A percentile compares a stretch with the other conserved stretches of the same genome.
Evolutionary conservation across 1,140 invertebrate genomes (phyloP).

Genomic region (Aphis gossypii): DNA sequence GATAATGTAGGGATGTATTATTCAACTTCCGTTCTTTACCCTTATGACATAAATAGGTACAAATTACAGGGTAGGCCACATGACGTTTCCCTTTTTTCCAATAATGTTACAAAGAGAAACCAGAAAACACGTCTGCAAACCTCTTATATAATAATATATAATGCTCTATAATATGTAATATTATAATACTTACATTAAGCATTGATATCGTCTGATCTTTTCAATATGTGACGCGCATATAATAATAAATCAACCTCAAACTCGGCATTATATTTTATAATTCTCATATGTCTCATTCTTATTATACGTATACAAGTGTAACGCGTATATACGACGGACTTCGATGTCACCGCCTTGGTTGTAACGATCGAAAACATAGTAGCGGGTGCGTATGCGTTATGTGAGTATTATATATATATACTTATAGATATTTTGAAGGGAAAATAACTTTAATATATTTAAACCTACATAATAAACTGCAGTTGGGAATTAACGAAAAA

Average conservation of each 20-base stretch:
- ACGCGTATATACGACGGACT: too few relatives aligned
- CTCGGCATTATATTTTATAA: not conserved
- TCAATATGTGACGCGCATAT: not conserved
- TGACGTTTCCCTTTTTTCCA: not conserved
- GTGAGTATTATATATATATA: not conserved
- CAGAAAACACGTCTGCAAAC: not conserved
- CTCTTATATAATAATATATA: not conserved
- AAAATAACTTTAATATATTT: not conserved
- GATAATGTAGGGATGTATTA: too few relatives aligned
- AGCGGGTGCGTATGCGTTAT: not conserved
- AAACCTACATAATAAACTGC: not conserved
- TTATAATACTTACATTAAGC: not conserved
- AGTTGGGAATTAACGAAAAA: not conserved
- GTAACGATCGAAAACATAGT: not conserved
- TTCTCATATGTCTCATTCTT: not conserved
- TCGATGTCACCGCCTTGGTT: not conserved
- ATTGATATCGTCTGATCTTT: not conserved
- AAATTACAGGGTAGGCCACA: too few relatives aligned
- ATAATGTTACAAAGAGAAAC: not conserved
- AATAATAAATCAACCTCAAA: not conserved
- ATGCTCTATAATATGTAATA: not conserved
- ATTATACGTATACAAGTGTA: not conserved
- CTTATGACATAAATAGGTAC: too few relatives aligned
- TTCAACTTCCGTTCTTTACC: too few relatives aligned
- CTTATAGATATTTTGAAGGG: not conserved